phyloP scores from a whole-genome alignment of 2,888 invertebrate species.

The Apamea epomidion region DNA sequence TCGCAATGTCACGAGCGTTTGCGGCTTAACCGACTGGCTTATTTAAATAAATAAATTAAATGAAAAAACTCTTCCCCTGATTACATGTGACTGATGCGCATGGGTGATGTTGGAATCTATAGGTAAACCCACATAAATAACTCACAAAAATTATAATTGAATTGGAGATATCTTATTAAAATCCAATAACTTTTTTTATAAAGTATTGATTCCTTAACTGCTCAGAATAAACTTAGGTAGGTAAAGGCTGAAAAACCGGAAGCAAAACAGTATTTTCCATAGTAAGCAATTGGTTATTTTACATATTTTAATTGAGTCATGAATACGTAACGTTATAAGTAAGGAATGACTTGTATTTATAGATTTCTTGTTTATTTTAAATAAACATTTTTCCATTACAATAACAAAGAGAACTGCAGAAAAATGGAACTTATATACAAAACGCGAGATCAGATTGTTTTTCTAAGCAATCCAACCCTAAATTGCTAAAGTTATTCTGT shows the following conservation, averaged over 20 bases:
- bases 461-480: slow-evolving; percentile 76
- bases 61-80: background rate
- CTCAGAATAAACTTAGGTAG: background rate
- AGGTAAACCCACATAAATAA: background rate
- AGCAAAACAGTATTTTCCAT: background rate
- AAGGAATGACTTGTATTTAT: slow-evolving; percentile 12
- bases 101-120: background rate
- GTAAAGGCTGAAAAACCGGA: background rate
- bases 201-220: background rate
- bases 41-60: slow-evolving; percentile 41
- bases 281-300: background rate
- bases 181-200: background rate
- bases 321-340: background rate
- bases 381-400: background rate
- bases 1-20: slow-evolving; percentile 71
- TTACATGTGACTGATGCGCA: background rate
- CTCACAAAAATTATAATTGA: background rate
- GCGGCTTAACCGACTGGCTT: slow-evolving; percentile 56
- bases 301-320: slow-evolving; percentile 21
- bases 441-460: slow-evolving; percentile 46
- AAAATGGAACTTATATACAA: slow-evolving; percentile 40
- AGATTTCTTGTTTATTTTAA: background rate
- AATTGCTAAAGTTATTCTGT: slow-evolving; percentile 77
- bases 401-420: slow-evolving; percentile 2
- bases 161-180: background rate